Conservation (phyloP, 1,140 invertebrate genomes). For the Temnothorax curvispinosus region DNA sequence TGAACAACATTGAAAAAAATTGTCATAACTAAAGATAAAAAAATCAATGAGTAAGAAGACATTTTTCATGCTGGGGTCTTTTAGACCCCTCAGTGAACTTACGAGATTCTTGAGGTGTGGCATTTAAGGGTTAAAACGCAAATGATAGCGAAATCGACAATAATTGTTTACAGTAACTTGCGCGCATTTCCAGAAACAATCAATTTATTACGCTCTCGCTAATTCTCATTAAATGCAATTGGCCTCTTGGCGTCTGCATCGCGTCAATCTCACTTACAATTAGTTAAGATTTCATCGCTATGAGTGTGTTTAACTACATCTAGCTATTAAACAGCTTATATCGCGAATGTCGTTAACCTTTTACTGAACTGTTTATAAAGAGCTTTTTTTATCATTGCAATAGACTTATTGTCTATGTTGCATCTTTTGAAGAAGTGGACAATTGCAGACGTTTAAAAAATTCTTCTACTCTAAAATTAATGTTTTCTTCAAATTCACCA, state of each 20-base stretch:
- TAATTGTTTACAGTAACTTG: not conserved
- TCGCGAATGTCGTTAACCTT: constrained; percentile 42
- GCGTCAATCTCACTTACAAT: constrained; percentile 73
- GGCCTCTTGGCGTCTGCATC: constrained; percentile 18
- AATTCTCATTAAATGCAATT: constrained; percentile 53
- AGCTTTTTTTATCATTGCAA: not conserved
- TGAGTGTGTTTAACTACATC: constrained; percentile 17
- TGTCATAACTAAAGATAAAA: too few relatives aligned
- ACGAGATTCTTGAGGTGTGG: too few relatives aligned
- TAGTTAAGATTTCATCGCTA: constrained; percentile 51
- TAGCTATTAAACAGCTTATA: constrained; percentile 19
- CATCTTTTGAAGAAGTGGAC: not conserved
- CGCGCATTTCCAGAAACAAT: constrained; percentile 61
- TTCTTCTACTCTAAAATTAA: not conserved
- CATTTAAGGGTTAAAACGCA: not conserved
- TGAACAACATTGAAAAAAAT: too few relatives aligned
- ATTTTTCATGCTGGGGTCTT: too few relatives aligned
- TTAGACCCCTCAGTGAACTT: too few relatives aligned
- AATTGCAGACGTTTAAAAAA: not conserved
- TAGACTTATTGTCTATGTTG: not conserved
- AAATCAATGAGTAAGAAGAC: too few relatives aligned
- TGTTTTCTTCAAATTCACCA: not conserved
- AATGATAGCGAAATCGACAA: not conserved
- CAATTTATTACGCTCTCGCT: constrained; percentile 53
- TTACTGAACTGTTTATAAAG: not conserved